Base-by-base conservation (phyloP, 2,113 vertebrate species). In the Dicentrarchus labrax region DNA sequence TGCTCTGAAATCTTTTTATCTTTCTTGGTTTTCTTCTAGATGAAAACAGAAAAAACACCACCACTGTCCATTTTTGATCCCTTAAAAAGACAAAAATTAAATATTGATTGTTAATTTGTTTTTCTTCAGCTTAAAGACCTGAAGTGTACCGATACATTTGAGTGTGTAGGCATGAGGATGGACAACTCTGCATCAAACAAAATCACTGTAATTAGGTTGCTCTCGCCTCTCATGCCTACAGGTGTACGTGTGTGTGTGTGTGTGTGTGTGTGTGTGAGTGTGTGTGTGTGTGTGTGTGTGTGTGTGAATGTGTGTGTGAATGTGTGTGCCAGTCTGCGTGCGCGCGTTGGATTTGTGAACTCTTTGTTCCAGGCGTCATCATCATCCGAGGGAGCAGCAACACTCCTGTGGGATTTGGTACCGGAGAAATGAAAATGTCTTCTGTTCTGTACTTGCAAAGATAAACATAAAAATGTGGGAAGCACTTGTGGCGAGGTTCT, bases 401-500 rank as follows among this genome's bases (percentile, higher is more conserved):
- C 75, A 3, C 66, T 82, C 86, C 90, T 43, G 65, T 8, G 83
- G 89, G 89, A 90, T 64, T 75, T 24, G 36, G 22, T 36, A 72
- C n/a, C 0, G 21, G 15, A 78, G 51, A 89, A 87, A 87, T 79
- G 36, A 87, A 84, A 87, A 61, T 56, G 71, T 79, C 80, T 86
- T 82, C 72, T 88, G 80, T 86, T 87, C 82, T 74, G 61, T 54
- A 21, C 75, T 86, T 59, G 60, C 80, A 78, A 83, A 92, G 86
- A 89, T 82, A 83, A 89, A 90, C 76, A 90, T 43, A 38, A 86
- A 78, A 65, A 85, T 71, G 72, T 78, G 69, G 76, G 73, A 76
- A 84, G 61, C 76, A 64, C 57, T 86, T n/a, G 64, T 60, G 60
- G 72, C 15, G 17, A 54, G 41, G 24, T 16, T 53, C 41, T 43